These are phyloP conservation scores for Scaeva pyrastri DNA, from an alignment of 2,888 invertebrate genomes.

Conservation along the genomic window DNA sequence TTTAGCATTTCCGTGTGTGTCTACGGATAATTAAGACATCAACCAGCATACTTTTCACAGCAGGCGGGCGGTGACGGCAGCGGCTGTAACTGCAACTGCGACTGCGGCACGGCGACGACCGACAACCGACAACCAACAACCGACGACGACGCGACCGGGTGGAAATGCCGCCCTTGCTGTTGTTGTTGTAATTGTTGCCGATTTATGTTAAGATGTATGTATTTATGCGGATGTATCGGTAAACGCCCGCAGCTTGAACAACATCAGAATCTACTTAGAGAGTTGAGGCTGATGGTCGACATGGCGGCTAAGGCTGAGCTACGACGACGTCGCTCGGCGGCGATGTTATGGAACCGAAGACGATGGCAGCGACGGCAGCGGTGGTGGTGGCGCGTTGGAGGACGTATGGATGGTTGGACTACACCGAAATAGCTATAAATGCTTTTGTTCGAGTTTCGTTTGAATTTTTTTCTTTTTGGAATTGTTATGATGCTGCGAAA, in stretches of 20 bases:
- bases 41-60: slow-evolving; percentile 75
- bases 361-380: neutral
- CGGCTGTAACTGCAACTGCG: slow-evolving; percentile 14
- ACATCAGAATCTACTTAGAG: slow-evolving; percentile 70
- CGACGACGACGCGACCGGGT: slow-evolving; percentile 25
- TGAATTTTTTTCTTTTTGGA: slow-evolving; percentile 47
- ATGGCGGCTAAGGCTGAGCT: neutral
- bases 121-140: too few species aligned
- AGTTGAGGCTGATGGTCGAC: slow-evolving; percentile 24
- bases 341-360: too few species aligned
- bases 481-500: slow-evolving; percentile 65
- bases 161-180: slow-evolving; percentile 48
- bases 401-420: slow-evolving; percentile 37
- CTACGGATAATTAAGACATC: slow-evolving; percentile 75
- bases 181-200: slow-evolving; percentile 66
- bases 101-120: neutral
- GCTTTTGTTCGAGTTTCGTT: slow-evolving; percentile 67
- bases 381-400: slow-evolving; percentile 5
- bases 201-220: slow-evolving; percentile 50
- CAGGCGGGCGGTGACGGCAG: slow-evolving; percentile 59
- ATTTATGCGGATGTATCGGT: slow-evolving; percentile 53
- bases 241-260: slow-evolving; percentile 70
- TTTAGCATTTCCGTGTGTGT: slow-evolving; percentile 78
- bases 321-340: too few species aligned
- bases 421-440: slow-evolving; percentile 58